Evolutionary conservation across 2,113 vertebrate species (phyloP), one percentile per base, ranked within the genome.

Genomic region (Apeltes quadracus): DNA sequence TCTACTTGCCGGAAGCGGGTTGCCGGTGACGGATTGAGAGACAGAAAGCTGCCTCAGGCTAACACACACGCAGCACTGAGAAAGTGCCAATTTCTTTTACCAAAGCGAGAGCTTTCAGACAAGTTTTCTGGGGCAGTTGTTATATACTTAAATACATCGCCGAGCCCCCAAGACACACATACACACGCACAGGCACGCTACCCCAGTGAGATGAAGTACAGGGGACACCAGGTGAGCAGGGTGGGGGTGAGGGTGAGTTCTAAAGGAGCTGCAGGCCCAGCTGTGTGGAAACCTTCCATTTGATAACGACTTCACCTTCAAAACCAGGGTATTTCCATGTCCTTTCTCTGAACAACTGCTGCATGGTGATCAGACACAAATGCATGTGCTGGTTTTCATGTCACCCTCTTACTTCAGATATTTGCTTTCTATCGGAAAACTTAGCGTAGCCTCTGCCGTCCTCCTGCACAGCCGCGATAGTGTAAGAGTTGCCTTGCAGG

Each of bases 91-190:
- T 68, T 48, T 29, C 29, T 62, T 75, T 54, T 55, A 72, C 56
- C 61, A 63, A 69, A 61, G 32, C 54, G n/a, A 70, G 67, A 84
- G 76, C n/a, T 72, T 75, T 61, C 43, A 74, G 62, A 74, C 61
- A 72, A 76, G 69, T 80, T 87, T 81, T 85, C 63, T 75, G 61
- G 84, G 80, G 53, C 72, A 78, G 48, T 69, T 82, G 54, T 75
- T 80, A 80, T 78, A 73, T 81, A 78, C 58, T 74, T 82, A 73
- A 81, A 83, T 36, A 74, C 63, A 76, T 62, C 62, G 39, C 43
- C 79, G 82, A 70, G 69, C 75, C 76, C 61, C 69, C 27, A 66
- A 63, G 27, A 72, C 63, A 65, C 23, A 12, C 36, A 39, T 14
- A 27, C 18, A 34, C 20, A 29, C 15, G 14, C 36, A 11, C 61